A percentile compares a stretch with the other conserved stretches of the same genome.
Conservation (phyloP, 2,113 vertebrate genomes). For the Nothobranchius kuhntae region DNA sequence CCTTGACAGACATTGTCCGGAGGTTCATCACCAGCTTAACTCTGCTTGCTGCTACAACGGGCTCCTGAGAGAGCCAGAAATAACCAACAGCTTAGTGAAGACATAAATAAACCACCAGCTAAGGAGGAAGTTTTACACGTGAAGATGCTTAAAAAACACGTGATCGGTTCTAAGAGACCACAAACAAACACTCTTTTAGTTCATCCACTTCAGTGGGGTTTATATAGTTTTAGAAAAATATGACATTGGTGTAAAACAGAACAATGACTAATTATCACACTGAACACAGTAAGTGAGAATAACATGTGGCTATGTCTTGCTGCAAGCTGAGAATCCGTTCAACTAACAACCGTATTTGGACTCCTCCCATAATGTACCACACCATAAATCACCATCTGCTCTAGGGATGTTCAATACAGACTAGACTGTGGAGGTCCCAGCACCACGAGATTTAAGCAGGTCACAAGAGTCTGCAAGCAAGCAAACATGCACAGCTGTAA, state of each 20-base stretch:
- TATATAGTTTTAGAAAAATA: too few relatives aligned
- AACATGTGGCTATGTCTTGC: slow-evolving; percentile 28
- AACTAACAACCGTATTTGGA: slow-evolving; percentile 44
- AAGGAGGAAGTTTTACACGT: slow-evolving; percentile 33
- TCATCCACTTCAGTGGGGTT: background rate
- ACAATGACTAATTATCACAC: background rate
- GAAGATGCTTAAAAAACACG: slow-evolving; percentile 34
- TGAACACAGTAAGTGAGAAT: slow-evolving; percentile 1
- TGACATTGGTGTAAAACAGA: background rate
- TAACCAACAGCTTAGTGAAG: slow-evolving; percentile 65
- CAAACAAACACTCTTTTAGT: background rate
- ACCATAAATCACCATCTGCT: slow-evolving; percentile 63
- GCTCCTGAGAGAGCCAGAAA: slow-evolving; percentile 49
- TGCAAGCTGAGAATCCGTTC: slow-evolving; percentile 38
- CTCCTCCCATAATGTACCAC: slow-evolving; percentile 29
- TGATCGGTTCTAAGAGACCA: background rate
- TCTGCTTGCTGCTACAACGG: background rate
- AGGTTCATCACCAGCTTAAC: slow-evolving; percentile 10
- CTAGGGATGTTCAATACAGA: slow-evolving; percentile 16
- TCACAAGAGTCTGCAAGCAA: slow-evolving; percentile 16
- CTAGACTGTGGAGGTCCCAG: slow-evolving; percentile 2
- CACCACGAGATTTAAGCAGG: slow-evolving; percentile 11
- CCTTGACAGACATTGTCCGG: too few relatives aligned
- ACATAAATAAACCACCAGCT: slow-evolving; percentile 28
- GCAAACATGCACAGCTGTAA: background rate